Conservation (phyloP, 2,888 invertebrate genomes). For the Lordiphosa fenestrarum region DNA sequence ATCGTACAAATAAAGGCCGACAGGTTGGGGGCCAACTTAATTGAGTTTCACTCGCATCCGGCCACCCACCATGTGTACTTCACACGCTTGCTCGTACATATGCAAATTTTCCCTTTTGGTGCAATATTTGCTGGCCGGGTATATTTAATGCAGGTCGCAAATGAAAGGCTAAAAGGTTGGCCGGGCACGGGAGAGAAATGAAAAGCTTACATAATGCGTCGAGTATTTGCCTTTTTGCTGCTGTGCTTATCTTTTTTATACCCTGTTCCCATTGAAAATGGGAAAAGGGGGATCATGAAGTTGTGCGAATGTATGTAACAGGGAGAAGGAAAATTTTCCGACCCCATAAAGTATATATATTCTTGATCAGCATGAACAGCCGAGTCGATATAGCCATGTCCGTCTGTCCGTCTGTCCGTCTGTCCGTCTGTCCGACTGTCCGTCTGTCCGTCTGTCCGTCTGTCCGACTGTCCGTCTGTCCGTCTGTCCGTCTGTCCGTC, state of each 20-base stretch:
- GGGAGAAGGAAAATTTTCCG: no score
- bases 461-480: no score
- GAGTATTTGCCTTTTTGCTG: constrained; percentile 16
- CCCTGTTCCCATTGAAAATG: no score
- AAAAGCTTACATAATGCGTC: constrained; percentile 25
- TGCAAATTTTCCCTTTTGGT: constrained; percentile 1
- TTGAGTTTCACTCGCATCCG: constrained; percentile 29
- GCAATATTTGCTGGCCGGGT: constrained; percentile 16
- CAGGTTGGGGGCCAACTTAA: constrained; percentile 9
- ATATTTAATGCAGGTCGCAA: constrained; percentile 37
- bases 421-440: no score
- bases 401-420: no score
- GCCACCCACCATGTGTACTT: background rate
- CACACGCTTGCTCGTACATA: constrained; percentile 5
- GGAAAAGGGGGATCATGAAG: no score
- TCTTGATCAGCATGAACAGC: no score
- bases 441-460: no score
- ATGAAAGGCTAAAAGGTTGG: constrained; percentile 7
- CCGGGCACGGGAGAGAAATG: constrained; percentile 7
- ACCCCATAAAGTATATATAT: no score
- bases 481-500: no score
- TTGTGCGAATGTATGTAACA: no score
- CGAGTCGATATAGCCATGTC: no score
- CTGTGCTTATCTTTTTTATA: constrained; percentile 7
- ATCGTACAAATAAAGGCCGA: background rate